These are phyloP conservation scores for Naso thynnoides DNA, from an alignment of 2,797 vertebrate species.

Conservation along the genomic window DNA sequence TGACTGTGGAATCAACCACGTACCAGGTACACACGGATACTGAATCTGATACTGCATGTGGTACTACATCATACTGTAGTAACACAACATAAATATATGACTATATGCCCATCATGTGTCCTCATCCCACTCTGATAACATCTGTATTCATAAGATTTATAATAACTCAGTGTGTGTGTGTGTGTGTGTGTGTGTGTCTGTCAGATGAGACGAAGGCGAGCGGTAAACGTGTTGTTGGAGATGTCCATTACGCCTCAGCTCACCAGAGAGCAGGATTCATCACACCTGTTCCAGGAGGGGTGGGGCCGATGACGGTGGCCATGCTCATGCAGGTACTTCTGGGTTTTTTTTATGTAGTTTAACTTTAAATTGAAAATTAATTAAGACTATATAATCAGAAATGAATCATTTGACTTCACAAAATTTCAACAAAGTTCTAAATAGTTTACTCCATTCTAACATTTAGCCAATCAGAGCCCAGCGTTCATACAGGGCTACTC, in stretches of 20 bases:
- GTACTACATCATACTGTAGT: neutral
- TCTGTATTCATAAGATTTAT: too few species aligned
- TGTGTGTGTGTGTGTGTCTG: neutral
- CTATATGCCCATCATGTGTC: too few species aligned
- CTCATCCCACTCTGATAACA: too few species aligned
- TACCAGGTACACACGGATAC: slow-evolving; percentile 83
- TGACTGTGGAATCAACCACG: slow-evolving; percentile 95
- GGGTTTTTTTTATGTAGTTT: neutral
- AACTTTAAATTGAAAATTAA: too few species aligned
- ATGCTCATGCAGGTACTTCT: slow-evolving; percentile 92
- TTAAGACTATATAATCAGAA: too few species aligned
- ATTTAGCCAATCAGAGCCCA: too few species aligned
- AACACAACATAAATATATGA: too few species aligned
- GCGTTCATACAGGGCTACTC: too few species aligned
- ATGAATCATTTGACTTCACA: too few species aligned
- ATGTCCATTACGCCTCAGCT: slow-evolving; percentile 90
- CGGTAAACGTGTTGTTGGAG: slow-evolving; percentile 91
- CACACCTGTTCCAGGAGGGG: slow-evolving; percentile 95
- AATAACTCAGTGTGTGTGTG: neutral
- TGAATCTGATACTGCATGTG: neutral
- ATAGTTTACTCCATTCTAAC: too few species aligned
- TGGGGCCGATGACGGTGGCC: slow-evolving; percentile 97
- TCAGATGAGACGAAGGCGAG: slow-evolving; percentile 88
- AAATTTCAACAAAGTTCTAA: too few species aligned
- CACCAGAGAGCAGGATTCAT: slow-evolving; percentile 90